Evolutionary conservation across 2,888 invertebrate species (phyloP).

Genomic region (Diarsia mendica): DNA sequence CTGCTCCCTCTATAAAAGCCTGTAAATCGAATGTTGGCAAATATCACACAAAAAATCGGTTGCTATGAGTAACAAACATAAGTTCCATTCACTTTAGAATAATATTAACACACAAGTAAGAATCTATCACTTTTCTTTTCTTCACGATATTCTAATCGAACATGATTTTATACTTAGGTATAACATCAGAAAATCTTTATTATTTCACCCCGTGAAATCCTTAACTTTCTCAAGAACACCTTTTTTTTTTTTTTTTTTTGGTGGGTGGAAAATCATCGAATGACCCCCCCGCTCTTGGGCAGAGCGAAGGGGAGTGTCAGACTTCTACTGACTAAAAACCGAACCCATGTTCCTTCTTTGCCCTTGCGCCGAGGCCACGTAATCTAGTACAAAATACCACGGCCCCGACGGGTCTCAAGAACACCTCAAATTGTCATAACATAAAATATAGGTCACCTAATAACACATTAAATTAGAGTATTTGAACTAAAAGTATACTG

Average conservation of each 20-base stretch:
- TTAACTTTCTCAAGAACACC: too few species aligned
- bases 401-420: too few species aligned
- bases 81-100: not conserved
- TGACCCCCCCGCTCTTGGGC: too few species aligned
- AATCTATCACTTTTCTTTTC: too few species aligned
- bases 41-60: not conserved
- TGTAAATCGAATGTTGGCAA: not conserved
- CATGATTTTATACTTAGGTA: not conserved
- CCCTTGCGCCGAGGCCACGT: too few species aligned
- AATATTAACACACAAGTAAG: not conserved
- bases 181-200: not conserved
- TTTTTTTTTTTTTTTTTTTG: too few species aligned
- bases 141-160: not conserved
- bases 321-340: too few species aligned
- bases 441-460: not conserved
- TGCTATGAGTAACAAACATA: not conserved
- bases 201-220: not conserved
- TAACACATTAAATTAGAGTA: conserved; percentile 7
- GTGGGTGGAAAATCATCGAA: too few species aligned
- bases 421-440: not conserved
- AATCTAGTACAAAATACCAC: too few species aligned
- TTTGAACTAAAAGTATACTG: conserved; percentile 9
- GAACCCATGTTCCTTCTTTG: too few species aligned
- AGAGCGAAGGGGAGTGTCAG: too few species aligned
- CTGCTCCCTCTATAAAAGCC: too few species aligned